Conservation (phyloP, 2,113 vertebrate species). For the Nothoprocta perdicaria region DNA sequence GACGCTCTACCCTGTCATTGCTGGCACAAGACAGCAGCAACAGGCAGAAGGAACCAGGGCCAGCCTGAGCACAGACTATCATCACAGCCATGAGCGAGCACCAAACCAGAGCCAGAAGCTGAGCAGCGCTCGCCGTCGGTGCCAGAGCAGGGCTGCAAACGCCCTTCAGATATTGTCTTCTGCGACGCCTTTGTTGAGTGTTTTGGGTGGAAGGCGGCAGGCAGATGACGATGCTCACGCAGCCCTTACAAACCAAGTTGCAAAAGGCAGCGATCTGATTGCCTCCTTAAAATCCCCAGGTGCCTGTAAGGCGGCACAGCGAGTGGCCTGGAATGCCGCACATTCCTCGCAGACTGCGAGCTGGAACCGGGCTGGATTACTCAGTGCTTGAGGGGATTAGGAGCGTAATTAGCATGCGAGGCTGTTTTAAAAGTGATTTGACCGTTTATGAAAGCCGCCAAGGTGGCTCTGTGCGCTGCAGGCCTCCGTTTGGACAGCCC, state of each 20-base stretch:
- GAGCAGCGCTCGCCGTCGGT: not conserved
- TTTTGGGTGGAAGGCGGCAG: not conserved
- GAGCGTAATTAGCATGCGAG: not conserved
- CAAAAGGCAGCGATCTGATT: not conserved
- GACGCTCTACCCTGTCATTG: not conserved
- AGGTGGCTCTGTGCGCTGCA: not conserved
- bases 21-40: not conserved
- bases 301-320: not conserved
- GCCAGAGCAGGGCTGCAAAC: not conserved
- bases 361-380: not conserved
- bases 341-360: slow-evolving; percentile 19
- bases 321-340: not conserved
- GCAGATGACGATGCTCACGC: fast-evolving
- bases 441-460: slow-evolving; percentile 18
- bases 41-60: not conserved
- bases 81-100: not conserved
- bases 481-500: not conserved
- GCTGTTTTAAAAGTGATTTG: not conserved
- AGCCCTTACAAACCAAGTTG: not conserved
- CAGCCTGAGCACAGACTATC: not conserved
- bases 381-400: slow-evolving; percentile 8
- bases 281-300: not conserved
- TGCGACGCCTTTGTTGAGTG: not conserved
- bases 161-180: not conserved
- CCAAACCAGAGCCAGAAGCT: not conserved